Base-by-base conservation (phyloP, 2,888 invertebrate species). In the Alcis repandata region DNA sequence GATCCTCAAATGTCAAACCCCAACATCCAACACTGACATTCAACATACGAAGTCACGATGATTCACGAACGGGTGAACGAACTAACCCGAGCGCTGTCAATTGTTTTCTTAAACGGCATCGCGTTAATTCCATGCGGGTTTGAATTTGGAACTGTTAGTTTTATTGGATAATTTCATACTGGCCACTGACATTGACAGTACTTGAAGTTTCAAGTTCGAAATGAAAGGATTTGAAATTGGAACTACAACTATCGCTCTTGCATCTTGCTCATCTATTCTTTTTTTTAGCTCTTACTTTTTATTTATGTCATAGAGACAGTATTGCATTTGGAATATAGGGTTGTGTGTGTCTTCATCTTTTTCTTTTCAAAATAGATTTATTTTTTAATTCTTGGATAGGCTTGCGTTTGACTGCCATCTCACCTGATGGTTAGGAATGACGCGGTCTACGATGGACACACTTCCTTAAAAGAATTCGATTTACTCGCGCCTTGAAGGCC, bases 41-140 rank as follows among this genome's bases (percentile, higher is more conserved):
- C 48, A 49, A 36, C 15, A 48, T 45, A 36, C 33, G 11, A 53
- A 59, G 36, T 32, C 53, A 22, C 33, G 32, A 87, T 89, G 89
- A 89, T 87, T 88, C 91, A 89, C 87, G 86, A 86, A 86, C 86
- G 89, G 82, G 90, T 90, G 89, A 91, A 83, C 81, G 82, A 77
- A 81, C 82, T 73, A 75, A 70, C 83, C 81, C 87, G 81, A 76
- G 79, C 82, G 77, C 80, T 83, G 84, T 84, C 91, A 91, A 92
- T 92, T 91, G 92, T 91, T 91, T 90, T 91, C 90, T 88, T 88
- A 86, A 89, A 89, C 86, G 86, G 84, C 83, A 79, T 78, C 79
- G 82, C 84, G 85, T 87, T 84, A 85, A 86, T 86, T 85, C 80
- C 80, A 91, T 90, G 91, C 90, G 90, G 89, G 89, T 79, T 84